Conservation (phyloP, 2,797 vertebrate species). For the Macroramphosus scolopax region DNA sequence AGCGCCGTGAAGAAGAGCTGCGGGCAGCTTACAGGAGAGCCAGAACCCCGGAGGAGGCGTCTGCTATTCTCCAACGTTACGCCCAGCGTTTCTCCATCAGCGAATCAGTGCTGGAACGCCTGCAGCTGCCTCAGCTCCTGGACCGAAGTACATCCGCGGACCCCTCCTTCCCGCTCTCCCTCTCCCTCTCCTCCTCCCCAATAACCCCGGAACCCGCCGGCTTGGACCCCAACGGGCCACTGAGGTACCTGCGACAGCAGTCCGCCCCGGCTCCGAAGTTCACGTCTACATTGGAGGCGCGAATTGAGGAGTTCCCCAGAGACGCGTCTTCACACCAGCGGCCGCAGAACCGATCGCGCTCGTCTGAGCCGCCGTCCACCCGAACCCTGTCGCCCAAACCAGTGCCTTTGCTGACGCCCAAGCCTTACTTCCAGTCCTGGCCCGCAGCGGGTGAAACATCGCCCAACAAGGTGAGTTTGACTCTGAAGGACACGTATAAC, state of each 20-base stretch:
- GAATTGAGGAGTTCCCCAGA: conserved; percentile 75
- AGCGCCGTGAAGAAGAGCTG: conserved; percentile 88
- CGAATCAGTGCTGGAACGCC: conserved; percentile 88
- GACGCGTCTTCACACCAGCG: conserved; percentile 65
- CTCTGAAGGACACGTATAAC: neutral
- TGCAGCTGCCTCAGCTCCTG: conserved; percentile 92
- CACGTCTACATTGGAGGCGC: conserved; percentile 90
- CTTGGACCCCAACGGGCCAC: conserved; percentile 78
- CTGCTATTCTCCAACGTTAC: conserved; percentile 88
- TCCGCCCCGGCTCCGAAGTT: conserved; percentile 91
- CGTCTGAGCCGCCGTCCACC: conserved; percentile 70
- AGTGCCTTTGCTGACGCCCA: conserved; percentile 87
- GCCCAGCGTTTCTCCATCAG: conserved; percentile 97
- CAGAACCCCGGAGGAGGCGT: conserved; percentile 86
- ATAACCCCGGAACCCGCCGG: conserved; percentile 69
- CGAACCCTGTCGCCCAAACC: conserved; percentile 80
- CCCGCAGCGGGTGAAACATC: conserved; percentile 26
- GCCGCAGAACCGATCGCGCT: conserved; percentile 73
- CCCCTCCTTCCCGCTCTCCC: conserved; percentile 63
- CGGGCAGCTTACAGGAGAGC: conserved; percentile 87
- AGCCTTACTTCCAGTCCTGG: conserved; percentile 83
- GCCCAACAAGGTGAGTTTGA: conserved; percentile 58
- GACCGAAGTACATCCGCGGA: conserved; percentile 93
- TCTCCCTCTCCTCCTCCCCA: conserved; percentile 68
- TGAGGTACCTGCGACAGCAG: conserved; percentile 91